phyloP scores from a whole-genome alignment of 2,113 vertebrate species.

The Odobenus rosmarus region DNA sequence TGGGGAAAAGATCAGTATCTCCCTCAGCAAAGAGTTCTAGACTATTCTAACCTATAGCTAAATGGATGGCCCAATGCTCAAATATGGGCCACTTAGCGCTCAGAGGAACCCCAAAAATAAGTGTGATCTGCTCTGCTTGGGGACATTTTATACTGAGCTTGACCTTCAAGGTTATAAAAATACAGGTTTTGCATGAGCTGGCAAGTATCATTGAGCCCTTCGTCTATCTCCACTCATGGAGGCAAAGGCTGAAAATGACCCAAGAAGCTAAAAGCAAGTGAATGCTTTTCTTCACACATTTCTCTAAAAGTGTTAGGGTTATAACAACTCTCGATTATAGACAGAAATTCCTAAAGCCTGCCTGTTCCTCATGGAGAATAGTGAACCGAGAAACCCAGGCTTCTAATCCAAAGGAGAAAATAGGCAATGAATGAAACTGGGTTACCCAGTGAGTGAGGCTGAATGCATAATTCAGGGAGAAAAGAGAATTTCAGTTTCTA shows the following conservation, averaged over 20 bases:
- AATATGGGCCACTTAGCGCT: background rate
- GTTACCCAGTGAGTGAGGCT: background rate
- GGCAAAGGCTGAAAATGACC: background rate
- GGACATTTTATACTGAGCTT: constrained; percentile 30
- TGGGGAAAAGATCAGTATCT: background rate
- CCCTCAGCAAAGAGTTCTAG: background rate
- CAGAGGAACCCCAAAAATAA: background rate
- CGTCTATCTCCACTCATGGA: background rate
- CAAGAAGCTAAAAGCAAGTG: background rate
- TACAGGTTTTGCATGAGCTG: background rate
- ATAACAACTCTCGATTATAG: background rate
- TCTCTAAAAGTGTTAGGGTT: background rate
- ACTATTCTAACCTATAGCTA: background rate
- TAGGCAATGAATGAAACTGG: background rate
- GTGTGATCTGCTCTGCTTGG: background rate
- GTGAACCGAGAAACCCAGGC: background rate
- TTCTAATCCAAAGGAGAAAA: background rate
- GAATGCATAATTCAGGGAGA: background rate
- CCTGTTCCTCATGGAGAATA: background rate
- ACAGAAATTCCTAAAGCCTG: background rate
- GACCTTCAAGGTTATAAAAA: constrained; percentile 50
- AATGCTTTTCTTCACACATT: background rate
- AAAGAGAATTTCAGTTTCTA: constrained; percentile 30
- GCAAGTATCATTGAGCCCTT: background rate
- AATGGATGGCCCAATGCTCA: background rate